Evolutionary conservation across 2,113 vertebrate genomes (phyloP).

Genomic region (Sinocyclocheilus grahami): DNA sequence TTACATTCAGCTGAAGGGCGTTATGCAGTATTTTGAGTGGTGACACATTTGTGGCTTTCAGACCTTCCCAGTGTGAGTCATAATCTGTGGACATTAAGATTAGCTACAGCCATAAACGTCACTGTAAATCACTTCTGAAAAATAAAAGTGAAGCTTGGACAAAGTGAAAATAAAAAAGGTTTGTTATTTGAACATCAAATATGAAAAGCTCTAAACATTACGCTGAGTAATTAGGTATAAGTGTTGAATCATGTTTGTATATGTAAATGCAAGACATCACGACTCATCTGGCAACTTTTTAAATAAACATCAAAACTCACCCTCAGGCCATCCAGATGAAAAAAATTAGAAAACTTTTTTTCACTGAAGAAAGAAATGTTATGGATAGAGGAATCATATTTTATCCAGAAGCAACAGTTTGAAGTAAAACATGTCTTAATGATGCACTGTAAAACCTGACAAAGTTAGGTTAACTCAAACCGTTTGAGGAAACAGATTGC

Average conservation of each 20-base stretch:
- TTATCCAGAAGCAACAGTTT: no score
- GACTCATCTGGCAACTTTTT: background rate
- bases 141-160: background rate
- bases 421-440: no score
- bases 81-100: conserved; percentile 19
- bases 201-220: background rate
- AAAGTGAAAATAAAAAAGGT: background rate
- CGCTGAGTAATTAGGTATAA: no score
- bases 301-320: background rate
- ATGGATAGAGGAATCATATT: no score
- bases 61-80: conserved; percentile 56
- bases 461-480: no score
- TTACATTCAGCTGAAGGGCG: conserved; percentile 70
- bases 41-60: conserved; percentile 48
- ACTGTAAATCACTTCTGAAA: background rate
- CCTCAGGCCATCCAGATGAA: no score
- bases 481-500: no score
- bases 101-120: background rate
- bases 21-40: conserved; percentile 69
- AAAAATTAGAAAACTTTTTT: no score
- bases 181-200: background rate
- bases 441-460: no score
- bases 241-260: background rate
- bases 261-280: background rate
- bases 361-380: no score